Evolutionary conservation across 2,888 invertebrate species (phyloP), one percentile per base, ranked within the genome.

Genomic region (Cryptocephalus moraei): DNA sequence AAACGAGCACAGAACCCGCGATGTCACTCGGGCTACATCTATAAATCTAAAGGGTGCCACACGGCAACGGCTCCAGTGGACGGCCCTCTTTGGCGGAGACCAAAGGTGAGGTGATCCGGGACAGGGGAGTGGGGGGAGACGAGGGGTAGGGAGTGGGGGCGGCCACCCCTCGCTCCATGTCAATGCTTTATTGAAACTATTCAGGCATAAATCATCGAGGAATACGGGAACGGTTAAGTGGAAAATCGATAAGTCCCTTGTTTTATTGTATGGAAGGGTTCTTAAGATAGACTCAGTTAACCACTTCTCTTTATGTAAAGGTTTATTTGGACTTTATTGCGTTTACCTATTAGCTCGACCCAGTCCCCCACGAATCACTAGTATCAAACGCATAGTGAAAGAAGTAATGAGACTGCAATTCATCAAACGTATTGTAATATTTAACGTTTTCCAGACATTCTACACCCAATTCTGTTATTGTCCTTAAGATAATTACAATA

Each of bases 1-100:
- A 82, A 82, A 81, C 80, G 80, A 77, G 72, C 70, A 67, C 68
- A 67, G 70, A 68, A 65, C 68, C 69, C 67, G 68, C 70, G 71
- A 70, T 73, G 73, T 73, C 73, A 73, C 72, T 71, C 70, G 69
- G 66, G 65, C 69, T 64, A 65, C 67, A 65, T 68, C 69, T 67
- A 71, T 72, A 72, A 72, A 72, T 72, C 70, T 70, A 65, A 61
- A 63, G 69, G 70, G 69, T 36, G 36, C 36, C 36, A 36, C 12
- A 36, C n/a, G 36, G 36, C 12, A 36, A 36, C 73, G 49, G 51
- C 55, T 54, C 54, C 51, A 60, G 58, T 34, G 50, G 50, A 50
- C 50, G 47, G 59, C 64, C 74, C 72, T 68, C 73, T 75, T 76
- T 76, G 76, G 76, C 75, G 76, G 76, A 77, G 75, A 77, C 76